These are phyloP conservation scores for Enteromius argenteus DNA, from an alignment of 2,797 vertebrate species.

Conservation along the genomic window DNA sequence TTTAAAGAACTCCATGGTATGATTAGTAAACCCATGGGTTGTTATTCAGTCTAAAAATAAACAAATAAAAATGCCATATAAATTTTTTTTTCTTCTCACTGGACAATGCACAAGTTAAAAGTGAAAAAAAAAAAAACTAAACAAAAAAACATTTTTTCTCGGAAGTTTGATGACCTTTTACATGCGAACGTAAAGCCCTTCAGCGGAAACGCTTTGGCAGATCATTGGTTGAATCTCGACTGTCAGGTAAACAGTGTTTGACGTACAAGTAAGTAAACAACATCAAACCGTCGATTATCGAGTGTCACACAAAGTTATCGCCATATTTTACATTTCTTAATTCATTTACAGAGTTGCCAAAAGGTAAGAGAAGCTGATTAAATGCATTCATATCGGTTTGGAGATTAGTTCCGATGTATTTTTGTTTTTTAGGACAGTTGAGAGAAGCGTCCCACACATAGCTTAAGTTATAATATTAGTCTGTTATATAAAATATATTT, in stretches of 20 bases:
- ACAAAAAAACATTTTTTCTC: neutral
- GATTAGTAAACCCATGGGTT: neutral
- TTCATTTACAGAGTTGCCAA: neutral
- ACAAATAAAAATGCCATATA: neutral
- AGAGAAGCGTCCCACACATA: neutral
- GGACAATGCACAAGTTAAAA: neutral
- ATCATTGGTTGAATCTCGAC: conserved; percentile 4
- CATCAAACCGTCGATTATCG: neutral
- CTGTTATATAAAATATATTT: neutral
- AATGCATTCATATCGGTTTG: neutral
- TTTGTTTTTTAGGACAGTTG: neutral
- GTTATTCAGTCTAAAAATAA: neutral
- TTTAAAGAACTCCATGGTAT: neutral
- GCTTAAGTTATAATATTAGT: neutral
- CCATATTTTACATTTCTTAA: neutral
- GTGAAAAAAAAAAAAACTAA: neutral
- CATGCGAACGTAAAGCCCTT: neutral
- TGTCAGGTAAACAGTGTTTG: neutral
- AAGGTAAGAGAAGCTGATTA: conserved; percentile 7
- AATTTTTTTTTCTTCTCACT: neutral
- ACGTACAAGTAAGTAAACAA: neutral
- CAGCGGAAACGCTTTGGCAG: neutral
- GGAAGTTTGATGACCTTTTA: neutral
- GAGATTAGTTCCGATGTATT: neutral
- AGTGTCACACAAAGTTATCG: neutral